A percentile compares a stretch with the other conserved stretches of the same genome.
Conservation (phyloP, 1,140 invertebrate species). For the Aphelinus atriplicis region DNA sequence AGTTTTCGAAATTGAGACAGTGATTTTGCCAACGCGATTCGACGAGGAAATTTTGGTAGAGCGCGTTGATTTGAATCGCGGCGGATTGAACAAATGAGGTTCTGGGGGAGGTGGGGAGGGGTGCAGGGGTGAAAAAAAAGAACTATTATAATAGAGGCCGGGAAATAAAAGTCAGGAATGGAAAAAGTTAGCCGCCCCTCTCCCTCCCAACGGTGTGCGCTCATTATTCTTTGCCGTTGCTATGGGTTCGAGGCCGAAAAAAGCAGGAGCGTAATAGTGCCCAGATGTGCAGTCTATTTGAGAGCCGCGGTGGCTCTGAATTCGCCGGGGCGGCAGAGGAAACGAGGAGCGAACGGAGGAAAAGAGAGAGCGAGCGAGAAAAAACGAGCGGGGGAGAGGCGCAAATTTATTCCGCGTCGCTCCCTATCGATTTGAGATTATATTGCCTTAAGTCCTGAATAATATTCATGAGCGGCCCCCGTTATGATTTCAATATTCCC, state of each 20-base stretch:
- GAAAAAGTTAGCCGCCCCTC: too few relatives aligned
- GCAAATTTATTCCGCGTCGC: conserved; percentile 59
- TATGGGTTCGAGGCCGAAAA: conserved; percentile 30
- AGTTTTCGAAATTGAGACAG: too few relatives aligned
- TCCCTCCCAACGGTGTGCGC: not conserved
- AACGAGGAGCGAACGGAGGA: not conserved
- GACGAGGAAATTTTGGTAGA: too few relatives aligned
- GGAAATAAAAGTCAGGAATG: conserved; percentile 1
- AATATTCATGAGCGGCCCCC: conserved; percentile 60
- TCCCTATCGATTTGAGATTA: conserved; percentile 63
- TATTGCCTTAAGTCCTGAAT: conserved; percentile 62
- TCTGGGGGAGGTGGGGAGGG: too few relatives aligned
- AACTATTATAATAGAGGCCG: conserved; percentile 5
- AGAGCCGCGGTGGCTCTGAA: conserved; percentile 37
- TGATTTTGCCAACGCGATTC: too few relatives aligned
- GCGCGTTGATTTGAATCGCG: too few relatives aligned
- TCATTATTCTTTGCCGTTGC: conserved; percentile 38
- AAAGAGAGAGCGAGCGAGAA: not conserved
- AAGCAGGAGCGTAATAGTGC: conserved; percentile 19
- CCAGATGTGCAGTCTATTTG: conserved; percentile 43
- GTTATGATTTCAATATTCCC: conserved; percentile 64
- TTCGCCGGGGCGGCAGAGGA: conserved; percentile 14
- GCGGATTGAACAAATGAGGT: too few relatives aligned
- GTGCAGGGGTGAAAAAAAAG: not conserved
- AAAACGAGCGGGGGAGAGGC: conserved; percentile 32